Percentiles rank a stretch among this genome's conserved stretches.
Conservation (phyloP, 2,888 invertebrate genomes). For the Ptychoptera contaminata region DNA sequence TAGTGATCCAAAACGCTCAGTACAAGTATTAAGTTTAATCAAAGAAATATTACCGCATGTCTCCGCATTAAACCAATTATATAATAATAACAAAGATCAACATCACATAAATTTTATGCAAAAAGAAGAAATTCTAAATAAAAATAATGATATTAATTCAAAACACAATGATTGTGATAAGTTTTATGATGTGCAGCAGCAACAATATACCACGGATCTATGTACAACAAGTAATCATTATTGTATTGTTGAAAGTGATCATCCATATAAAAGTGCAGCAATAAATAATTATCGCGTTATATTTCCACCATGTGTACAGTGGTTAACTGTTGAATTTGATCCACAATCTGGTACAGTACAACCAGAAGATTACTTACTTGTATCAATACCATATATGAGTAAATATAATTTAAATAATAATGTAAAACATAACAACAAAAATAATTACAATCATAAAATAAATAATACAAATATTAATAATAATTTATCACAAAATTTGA, state of each 20-base stretch:
- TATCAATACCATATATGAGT: slow-evolving; percentile 41
- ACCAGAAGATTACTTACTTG: slow-evolving; percentile 73
- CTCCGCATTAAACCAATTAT: slow-evolving; percentile 62
- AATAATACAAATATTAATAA: too few relatives aligned
- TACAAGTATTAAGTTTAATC: slow-evolving; percentile 70
- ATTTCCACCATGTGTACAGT: slow-evolving; percentile 77
- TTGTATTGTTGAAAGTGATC: slow-evolving; percentile 88
- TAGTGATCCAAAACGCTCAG: slow-evolving; percentile 75
- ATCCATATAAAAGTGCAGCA: slow-evolving; percentile 84
- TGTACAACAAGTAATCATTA: slow-evolving; percentile 73
- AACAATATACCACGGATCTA: slow-evolving; percentile 16
- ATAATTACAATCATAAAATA: too few relatives aligned
- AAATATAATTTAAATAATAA: slow-evolving; percentile 3
- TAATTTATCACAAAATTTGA: too few relatives aligned
- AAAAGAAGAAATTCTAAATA: slow-evolving; percentile 7
- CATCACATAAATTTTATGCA: slow-evolving; percentile 16
- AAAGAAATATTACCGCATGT: slow-evolving; percentile 82
- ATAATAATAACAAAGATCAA: slow-evolving; percentile 17
- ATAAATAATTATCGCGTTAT: slow-evolving; percentile 76
- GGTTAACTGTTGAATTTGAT: slow-evolving; percentile 90
- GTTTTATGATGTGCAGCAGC: slow-evolving; percentile 15
- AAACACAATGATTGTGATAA: slow-evolving; percentile 18
- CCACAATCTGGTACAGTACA: slow-evolving; percentile 83
- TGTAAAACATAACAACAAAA: too few relatives aligned
- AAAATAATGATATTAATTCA: slow-evolving; percentile 15